A percentile compares a stretch with the other conserved stretches of the same genome.
Conservation (phyloP, 1,140 invertebrate species). For the Drosophila insularis region DNA sequence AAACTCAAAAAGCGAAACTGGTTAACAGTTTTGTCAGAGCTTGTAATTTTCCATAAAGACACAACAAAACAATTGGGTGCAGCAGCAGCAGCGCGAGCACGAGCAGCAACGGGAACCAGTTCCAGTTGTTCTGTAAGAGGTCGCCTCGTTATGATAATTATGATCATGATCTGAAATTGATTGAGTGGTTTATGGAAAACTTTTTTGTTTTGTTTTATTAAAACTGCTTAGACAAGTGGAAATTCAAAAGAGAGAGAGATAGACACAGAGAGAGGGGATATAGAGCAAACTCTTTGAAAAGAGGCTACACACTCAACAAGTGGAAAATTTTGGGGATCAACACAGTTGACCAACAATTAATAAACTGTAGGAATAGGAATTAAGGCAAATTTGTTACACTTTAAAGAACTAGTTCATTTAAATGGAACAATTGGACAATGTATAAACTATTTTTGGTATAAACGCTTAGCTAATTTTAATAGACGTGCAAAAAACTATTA, state of each 20-base stretch:
- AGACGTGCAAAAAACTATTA: too few relatives aligned
- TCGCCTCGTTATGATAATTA: slow-evolving; percentile 36
- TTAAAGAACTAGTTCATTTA: too few relatives aligned
- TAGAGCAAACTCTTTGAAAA: neutral
- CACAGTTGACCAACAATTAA: too few relatives aligned
- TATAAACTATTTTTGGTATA: too few relatives aligned
- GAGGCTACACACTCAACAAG: neutral
- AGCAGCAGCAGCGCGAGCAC: slow-evolving; percentile 12
- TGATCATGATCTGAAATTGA: neutral
- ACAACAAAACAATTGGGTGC: slow-evolving; percentile 42
- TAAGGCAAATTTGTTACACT: too few relatives aligned
- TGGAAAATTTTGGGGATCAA: too few relatives aligned
- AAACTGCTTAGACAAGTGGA: neutral
- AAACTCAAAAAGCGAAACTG: slow-evolving; percentile 48
- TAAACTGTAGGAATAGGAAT: too few relatives aligned
- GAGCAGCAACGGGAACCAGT: slow-evolving; percentile 14
- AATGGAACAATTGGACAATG: too few relatives aligned
- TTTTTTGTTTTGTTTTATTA: slow-evolving; percentile 7
- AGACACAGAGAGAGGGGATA: neutral
- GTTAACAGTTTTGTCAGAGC: slow-evolving; percentile 31
- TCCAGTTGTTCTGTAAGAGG: slow-evolving; percentile 73
- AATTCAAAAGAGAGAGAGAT: neutral
- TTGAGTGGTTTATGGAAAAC: slow-evolving; percentile 35
- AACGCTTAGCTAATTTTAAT: too few relatives aligned
- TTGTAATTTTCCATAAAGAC: slow-evolving; percentile 65